Percentiles rank a stretch among this genome's conserved stretches.
Conservation (phyloP, 1,140 invertebrate genomes). For the Drosophila teissieri region DNA sequence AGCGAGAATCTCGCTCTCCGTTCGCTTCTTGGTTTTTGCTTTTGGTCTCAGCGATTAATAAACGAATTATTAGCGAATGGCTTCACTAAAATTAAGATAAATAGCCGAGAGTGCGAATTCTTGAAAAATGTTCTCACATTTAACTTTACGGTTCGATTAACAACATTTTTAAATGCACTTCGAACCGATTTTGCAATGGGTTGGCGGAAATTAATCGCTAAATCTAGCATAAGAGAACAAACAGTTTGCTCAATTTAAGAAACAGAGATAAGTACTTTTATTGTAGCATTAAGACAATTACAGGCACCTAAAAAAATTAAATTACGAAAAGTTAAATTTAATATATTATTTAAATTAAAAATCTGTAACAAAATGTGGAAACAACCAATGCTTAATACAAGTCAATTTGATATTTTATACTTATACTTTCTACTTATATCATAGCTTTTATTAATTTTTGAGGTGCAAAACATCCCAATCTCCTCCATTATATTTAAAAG, state of each 20-base stretch:
- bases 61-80: constrained; percentile 36
- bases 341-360: too few species aligned
- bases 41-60: constrained; percentile 16
- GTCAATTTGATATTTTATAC: not conserved
- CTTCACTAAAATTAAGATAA: constrained; percentile 18
- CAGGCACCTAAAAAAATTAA: not conserved
- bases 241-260: constrained; percentile 8
- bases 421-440: too few species aligned
- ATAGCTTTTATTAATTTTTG: too few species aligned
- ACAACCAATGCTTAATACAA: too few species aligned
- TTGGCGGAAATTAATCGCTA: constrained; percentile 52
- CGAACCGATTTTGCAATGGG: constrained; percentile 10
- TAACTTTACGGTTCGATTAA: not conserved
- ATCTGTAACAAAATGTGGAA: too few species aligned
- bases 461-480: too few species aligned
- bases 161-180: constrained; percentile 22
- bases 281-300: not conserved
- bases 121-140: constrained; percentile 2
- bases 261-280: not conserved
- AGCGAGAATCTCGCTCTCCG: constrained; percentile 23
- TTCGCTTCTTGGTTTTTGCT: not conserved
- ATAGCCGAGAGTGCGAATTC: constrained; percentile 19
- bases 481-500: not conserved
- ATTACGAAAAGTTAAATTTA: too few species aligned
- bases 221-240: constrained; percentile 1